Evolutionary conservation across 2,113 vertebrate species (phyloP).

Genomic region (Crotalus helleri): DNA sequence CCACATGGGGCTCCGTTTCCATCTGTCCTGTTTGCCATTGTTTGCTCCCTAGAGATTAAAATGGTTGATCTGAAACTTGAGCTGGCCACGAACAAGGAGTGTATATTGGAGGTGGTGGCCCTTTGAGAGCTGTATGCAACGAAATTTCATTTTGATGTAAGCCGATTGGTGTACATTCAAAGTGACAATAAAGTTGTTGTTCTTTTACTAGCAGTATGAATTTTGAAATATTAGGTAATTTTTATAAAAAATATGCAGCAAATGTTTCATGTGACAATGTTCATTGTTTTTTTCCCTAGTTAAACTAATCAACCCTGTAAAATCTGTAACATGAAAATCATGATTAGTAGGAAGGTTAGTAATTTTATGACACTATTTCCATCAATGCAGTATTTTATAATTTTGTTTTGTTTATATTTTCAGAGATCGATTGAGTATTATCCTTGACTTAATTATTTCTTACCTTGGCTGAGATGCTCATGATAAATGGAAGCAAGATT

Average conservation of each 20-base stretch:
- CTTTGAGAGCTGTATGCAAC: too few relatives aligned
- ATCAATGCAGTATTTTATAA: background rate
- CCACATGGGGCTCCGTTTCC: too few relatives aligned
- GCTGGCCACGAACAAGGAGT: too few relatives aligned
- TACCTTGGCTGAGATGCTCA: constrained; percentile 96
- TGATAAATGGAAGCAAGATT: constrained; percentile 98
- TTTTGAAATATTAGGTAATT: background rate
- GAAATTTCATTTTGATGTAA: too few relatives aligned
- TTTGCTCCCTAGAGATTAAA: too few relatives aligned
- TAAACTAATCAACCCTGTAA: background rate
- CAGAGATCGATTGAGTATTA: background rate
- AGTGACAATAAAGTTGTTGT: too few relatives aligned
- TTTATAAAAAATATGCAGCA: background rate
- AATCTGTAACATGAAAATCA: background rate
- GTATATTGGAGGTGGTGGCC: too few relatives aligned
- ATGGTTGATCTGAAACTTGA: too few relatives aligned
- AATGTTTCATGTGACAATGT: background rate
- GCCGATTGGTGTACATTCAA: too few relatives aligned
- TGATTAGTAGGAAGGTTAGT: background rate
- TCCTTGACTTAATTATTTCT: constrained; percentile 20
- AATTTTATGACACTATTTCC: background rate
- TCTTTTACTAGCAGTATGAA: background rate
- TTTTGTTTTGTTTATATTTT: background rate
- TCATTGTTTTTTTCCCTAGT: background rate
- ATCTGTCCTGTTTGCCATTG: too few relatives aligned